A percentile compares a stretch with the other conserved stretches of the same genome.
Evolutionary conservation across 1,140 invertebrate genomes (phyloP).

Genomic region (Nephila pilipes): DNA sequence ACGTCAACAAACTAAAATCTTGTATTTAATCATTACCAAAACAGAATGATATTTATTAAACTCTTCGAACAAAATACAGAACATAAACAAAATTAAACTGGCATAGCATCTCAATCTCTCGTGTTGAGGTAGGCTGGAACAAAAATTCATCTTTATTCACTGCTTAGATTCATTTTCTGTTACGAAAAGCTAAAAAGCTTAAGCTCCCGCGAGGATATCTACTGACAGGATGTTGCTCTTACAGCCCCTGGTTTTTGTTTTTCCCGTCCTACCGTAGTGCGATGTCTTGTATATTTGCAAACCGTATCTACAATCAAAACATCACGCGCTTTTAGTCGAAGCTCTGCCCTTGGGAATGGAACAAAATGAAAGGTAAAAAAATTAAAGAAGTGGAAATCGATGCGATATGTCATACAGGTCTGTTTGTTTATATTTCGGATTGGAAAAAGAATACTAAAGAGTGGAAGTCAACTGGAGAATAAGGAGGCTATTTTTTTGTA

Average conservation of each 20-base stretch:
- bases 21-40: background rate
- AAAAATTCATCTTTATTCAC: background rate
- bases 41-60: background rate
- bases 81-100: background rate
- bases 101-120: background rate
- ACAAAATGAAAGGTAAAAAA: background rate
- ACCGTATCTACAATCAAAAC: background rate
- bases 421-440: too few relatives aligned
- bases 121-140: background rate
- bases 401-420: background rate
- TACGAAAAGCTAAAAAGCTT: background rate
- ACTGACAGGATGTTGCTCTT: background rate
- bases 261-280: background rate
- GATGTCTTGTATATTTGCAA: background rate
- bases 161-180: constrained; percentile 6
- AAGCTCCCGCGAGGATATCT: background rate
- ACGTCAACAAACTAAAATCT: background rate
- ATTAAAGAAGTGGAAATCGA: background rate
- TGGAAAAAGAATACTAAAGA: too few relatives aligned
- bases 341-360: background rate
- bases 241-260: background rate
- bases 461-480: too few relatives aligned
- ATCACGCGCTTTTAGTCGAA: background rate
- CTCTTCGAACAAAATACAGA: background rate
- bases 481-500: too few relatives aligned